Percentiles rank a stretch among this genome's conserved stretches.
phyloP scores from a whole-genome alignment of 2,888 invertebrate species.

The Eristalis intricaria region DNA sequence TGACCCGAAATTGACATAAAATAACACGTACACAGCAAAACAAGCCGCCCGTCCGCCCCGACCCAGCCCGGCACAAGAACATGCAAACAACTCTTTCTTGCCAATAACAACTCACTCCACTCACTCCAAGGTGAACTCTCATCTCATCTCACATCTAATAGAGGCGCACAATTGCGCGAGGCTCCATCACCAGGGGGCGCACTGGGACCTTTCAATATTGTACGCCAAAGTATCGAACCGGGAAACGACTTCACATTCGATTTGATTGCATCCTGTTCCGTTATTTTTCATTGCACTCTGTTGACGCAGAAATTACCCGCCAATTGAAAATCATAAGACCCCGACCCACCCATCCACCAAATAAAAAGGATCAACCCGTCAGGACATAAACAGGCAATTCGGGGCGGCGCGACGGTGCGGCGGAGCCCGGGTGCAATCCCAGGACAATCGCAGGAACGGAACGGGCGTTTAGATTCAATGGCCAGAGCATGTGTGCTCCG shows the following conservation, averaged over 20 bases:
- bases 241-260: conserved; percentile 31
- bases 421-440: neutral
- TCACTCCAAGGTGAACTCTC: neutral
- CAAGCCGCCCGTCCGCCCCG: too few relatives aligned
- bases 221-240: neutral
- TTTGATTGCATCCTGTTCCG: conserved; percentile 43
- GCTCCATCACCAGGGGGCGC: neutral
- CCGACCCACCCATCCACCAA: neutral
- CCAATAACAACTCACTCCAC: neutral
- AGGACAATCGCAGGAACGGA: conserved; percentile 3
- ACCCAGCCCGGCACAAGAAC: too few relatives aligned
- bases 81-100: neutral
- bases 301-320: conserved; percentile 42
- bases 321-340: conserved; percentile 44
- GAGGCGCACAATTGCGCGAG: neutral
- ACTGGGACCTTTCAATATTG: neutral
- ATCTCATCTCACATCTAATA: conserved; percentile 8
- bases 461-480: conserved; percentile 6
- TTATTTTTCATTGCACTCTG: conserved; percentile 43
- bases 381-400: conserved; percentile 19
- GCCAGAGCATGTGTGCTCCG: neutral
- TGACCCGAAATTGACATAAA: conserved; percentile 24
- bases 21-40: neutral
- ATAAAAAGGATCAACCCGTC: neutral
- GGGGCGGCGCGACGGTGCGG: too few relatives aligned